phyloP scores from a whole-genome alignment of 2,113 vertebrate species.

The Gallinago media region DNA sequence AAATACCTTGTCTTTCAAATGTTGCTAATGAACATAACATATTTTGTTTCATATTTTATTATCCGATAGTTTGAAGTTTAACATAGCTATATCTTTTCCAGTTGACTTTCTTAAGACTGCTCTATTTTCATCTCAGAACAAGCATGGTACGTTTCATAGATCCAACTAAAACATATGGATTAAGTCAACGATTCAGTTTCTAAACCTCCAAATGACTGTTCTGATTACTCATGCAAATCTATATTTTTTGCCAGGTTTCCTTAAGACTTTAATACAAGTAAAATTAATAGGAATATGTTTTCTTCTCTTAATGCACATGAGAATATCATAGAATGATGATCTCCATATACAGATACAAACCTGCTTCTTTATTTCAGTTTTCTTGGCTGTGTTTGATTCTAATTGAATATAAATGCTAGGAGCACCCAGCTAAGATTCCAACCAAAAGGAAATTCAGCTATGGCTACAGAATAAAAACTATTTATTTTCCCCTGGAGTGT shows the following conservation, averaged over 20 bases:
- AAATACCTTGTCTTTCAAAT: not conserved
- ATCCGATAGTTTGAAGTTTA: not conserved
- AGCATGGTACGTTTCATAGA: not conserved
- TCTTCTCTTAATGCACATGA: not conserved
- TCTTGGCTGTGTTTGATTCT: conserved; percentile 2
- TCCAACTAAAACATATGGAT: conserved; percentile 42
- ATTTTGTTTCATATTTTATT: not conserved
- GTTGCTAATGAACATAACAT: not conserved
- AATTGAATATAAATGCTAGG: conserved; percentile 21
- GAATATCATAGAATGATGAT: not conserved
- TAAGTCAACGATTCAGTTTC: conserved; percentile 41
- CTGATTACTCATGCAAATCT: conserved; percentile 54
- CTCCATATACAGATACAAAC: conserved; percentile 8
- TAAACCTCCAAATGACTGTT: conserved; percentile 55
- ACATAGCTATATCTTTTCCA: not conserved
- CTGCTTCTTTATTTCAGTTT: conserved; percentile 52
- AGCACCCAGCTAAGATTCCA: conserved; percentile 48
- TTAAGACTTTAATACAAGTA: not conserved
- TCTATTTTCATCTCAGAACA: not conserved
- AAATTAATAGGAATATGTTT: conserved; percentile 37
- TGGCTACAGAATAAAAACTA: conserved; percentile 22
- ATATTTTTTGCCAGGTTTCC: conserved; percentile 51
- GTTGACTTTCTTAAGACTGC: not conserved
- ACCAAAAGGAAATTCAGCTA: conserved; percentile 43
- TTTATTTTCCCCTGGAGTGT: conserved; percentile 57